Conservation (phyloP, 2,888 invertebrate genomes). For the Crossocerus cetratus region DNA sequence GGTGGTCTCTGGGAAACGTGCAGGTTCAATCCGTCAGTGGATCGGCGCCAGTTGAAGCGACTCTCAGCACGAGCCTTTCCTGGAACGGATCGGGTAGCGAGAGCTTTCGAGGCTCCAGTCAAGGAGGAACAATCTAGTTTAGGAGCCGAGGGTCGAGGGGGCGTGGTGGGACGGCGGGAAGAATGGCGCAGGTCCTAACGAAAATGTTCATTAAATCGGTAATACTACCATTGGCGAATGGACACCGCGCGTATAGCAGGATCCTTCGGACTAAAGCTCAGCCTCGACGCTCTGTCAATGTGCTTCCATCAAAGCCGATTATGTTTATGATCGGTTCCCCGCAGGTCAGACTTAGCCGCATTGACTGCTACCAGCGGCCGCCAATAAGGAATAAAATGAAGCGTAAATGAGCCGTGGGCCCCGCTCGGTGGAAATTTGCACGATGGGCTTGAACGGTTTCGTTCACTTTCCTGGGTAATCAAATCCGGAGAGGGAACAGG, state of each 20-base stretch:
- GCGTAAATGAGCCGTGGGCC: background rate
- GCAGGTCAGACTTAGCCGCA: background rate
- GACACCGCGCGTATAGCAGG: constrained; percentile 4
- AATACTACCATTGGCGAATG: constrained; percentile 3
- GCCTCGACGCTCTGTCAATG: background rate
- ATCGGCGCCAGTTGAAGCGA: constrained; percentile 11
- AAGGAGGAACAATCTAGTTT: constrained; percentile 35
- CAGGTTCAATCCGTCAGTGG: constrained; percentile 8
- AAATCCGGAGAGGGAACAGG: too few species aligned
- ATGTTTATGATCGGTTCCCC: background rate
- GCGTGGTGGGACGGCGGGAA: constrained; percentile 36
- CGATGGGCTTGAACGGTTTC: too few species aligned
- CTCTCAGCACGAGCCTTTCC: constrained; percentile 33
- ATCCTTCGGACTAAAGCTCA: background rate
- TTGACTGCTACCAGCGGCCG: background rate
- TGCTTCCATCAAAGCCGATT: background rate
- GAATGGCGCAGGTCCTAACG: constrained; percentile 15
- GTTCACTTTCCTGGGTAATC: too few species aligned
- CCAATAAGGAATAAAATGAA: constrained; percentile 1
- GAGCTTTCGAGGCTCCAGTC: constrained; percentile 39
- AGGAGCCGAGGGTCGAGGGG: constrained; percentile 28
- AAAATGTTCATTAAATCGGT: constrained; percentile 9
- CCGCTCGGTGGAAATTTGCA: too few species aligned
- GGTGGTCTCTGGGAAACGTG: background rate
- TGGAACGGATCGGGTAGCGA: constrained; percentile 39